Evolutionary conservation across 2,113 vertebrate genomes (phyloP).

Genomic region (Ceratotherium simum): DNA sequence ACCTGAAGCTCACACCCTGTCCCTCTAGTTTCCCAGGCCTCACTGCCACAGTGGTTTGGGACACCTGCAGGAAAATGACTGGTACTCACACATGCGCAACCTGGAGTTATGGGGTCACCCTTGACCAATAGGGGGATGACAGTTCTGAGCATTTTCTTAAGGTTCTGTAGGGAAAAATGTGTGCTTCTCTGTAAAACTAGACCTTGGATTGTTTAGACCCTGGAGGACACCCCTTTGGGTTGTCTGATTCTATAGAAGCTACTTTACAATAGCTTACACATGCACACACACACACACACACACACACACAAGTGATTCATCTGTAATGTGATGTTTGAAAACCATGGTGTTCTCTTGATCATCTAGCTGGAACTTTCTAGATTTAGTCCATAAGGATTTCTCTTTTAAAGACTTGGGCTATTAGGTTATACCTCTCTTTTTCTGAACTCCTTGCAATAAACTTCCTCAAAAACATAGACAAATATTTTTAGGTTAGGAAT

Average conservation of each 20-base stretch:
- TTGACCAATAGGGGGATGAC: neutral
- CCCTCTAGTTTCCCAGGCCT: neutral
- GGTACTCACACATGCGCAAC: neutral
- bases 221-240: neutral
- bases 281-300: neutral
- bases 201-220: neutral
- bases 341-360: neutral
- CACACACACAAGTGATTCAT: neutral
- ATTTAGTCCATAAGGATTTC: neutral
- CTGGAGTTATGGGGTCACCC: neutral
- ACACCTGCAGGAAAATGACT: too few species aligned
- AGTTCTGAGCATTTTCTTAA: neutral
- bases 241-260: neutral
- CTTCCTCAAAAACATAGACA: neutral
- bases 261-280: neutral
- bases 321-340: neutral
- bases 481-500: neutral
- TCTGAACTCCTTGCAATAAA: neutral
- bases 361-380: neutral
- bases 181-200: neutral
- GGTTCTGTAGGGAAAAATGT: neutral
- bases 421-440: neutral
- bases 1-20: neutral
- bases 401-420: neutral
- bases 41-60: too few species aligned